Evolutionary conservation across 2,888 invertebrate genomes (phyloP), one percentile per base, ranked within the genome.

Genomic region (Junonia oenone): DNA sequence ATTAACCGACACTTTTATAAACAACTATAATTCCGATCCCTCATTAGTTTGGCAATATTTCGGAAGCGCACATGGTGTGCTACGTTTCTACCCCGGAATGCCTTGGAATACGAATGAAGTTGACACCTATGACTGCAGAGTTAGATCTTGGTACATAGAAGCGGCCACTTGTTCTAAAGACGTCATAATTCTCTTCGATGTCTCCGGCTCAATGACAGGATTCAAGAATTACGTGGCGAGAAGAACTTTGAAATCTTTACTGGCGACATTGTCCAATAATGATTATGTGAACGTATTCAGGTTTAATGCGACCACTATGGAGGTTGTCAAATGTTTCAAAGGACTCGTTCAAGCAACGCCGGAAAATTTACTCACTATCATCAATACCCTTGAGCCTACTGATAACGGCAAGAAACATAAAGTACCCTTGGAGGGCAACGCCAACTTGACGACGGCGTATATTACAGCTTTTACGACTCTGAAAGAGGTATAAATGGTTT

Each of bases 91-190:
- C 88, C 99, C 99, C 50, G 95, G 94, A 1, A 92, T 94, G 80
- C 92, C 93, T 15, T 96, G 96, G 96, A 84, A 82, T 38, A 71
- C 68, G 51, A 72, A 75, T 9, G 66, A 66, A 9, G 74, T 75
- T 0, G 98, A 98, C 76, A 92, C 95, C 1, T 99, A 97, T 81
- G 99, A 99, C 80, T 98, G 98, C 71, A 93, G 99, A 51, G 95
- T 96, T 43, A 92, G 96, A 56, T 96, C 97, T 38, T 99, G 98
- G 98, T 99, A 98, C 78, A 98, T 99, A 63, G 97, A 98, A 87
- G 99, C 99, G 0, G 98, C 99, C 0, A 98, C 99, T 0, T 98
- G 98, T 71, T 98, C 99, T 6, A 99, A 99, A 86, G 99, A 99
- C 74, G 95, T 99, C 67, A 93, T 99, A 26, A 98, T 99, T 57